Evolutionary conservation across 1,140 invertebrate species (phyloP), one percentile per base, ranked within the genome.

Genomic region (Archegozetes longisetosus): DNA sequence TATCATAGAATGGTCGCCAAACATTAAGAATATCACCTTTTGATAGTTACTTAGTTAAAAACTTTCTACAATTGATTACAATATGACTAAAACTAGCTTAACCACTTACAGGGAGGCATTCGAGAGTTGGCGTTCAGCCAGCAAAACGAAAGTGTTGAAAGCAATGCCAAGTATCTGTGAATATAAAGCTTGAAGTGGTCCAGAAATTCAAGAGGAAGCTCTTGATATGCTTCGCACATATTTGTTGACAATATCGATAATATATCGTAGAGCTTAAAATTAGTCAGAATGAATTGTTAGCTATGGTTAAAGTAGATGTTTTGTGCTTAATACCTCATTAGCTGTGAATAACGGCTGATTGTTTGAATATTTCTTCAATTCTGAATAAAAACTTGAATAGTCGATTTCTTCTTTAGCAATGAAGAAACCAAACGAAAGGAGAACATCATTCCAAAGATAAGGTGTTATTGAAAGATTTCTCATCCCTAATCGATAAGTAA

Each of bases 1-100:
- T 13, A 14, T 55, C 54, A 58, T 58, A 20, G 29, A 26, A 56
- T 27, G 50, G 59, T 4, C 20, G 27, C 59, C 59, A 61, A 32
- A 61, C 23, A 13, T 58, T 23, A 1, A 27, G 26, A 17, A 56
- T 2, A 23, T 61, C 51, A 27, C 58, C 52, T 40, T n/a, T n/a
- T n/a, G n/a, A n/a, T n/a, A n/a, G n/a, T n/a, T n/a, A n/a, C n/a
- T n/a, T n/a, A n/a, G n/a, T n/a, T n/a, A n/a, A 22, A 13, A 24
- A 50, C 22, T 13, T 6, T 20, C 23, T 4, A 25, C 3, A 14
- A 24, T 12, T 24, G 28, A 25, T 51, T n/a, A 51, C 6, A 51
- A 9, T n/a, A 13, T 14, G 14, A 51, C 14, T 12, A 53, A 6
- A 23, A 6, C 28, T 53, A 3, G 52, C 4, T 24, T 12, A 3